Base-by-base conservation (phyloP, 2,888 invertebrate genomes). In the Pristionchus arcanus region DNA sequence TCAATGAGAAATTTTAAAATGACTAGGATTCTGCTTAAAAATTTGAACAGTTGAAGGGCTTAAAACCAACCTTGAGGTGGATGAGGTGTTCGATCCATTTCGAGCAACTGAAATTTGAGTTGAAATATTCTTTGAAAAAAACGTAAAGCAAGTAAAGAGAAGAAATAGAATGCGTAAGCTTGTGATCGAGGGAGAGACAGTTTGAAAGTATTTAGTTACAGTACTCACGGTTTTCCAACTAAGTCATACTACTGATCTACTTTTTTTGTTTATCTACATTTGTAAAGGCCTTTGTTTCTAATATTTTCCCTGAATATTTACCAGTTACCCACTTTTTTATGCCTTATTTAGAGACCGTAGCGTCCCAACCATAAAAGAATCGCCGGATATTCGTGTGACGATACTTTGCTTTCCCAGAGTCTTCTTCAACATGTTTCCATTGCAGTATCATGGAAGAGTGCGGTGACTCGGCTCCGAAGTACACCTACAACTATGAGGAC, bases 61-160 rank as follows among this genome's bases (percentile, higher is more conserved):
- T n/a, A 3, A 63, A 77, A 86, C 53, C 21, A 37, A 91, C 91
- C 91, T 87, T 90, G 87, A 87, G 90, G 90, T 31, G 91, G 91
- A 9, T 89, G 89, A 25, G 63, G 86, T 11, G 13, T 86, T 63
- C 59, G 66, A 4, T 84, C 84, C 84, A 84, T 84, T 2, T 42
- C 42, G 9, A 42, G 77, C 31, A 21, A 16, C 42, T 42, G 21
- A 49, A 42, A 21, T 77, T 11, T 34, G 37, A 74, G 37, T 11
- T 34, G 34, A 42, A 42, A n/a, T 42, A 42, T 49, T 34, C 11
- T 74, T 21, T 74, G 13, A 19, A 21, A 74, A 2, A 19, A 34
- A 34, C 15, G 3, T 77, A 77, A 13, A 34, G 15, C 7, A 77
- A 49, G 15, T 1, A 37, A 49, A 21, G 9, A 42, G n/a, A 77